Conservation (phyloP, 1,140 invertebrate species). For the Diprion similis region DNA sequence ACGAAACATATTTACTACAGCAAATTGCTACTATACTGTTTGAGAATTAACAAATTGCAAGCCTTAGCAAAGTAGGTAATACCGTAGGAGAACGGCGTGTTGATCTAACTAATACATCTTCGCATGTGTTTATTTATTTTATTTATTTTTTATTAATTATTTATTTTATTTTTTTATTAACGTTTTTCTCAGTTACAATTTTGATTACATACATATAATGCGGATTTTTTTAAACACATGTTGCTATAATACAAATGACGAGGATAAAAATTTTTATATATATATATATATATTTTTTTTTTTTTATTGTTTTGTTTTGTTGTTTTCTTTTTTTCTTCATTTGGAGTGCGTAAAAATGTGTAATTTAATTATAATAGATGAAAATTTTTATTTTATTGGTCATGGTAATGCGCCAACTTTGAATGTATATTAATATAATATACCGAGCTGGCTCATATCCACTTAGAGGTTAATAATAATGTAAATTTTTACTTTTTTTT, state of each 20-base stretch:
- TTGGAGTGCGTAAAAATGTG: constrained; percentile 58
- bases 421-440: constrained; percentile 63
- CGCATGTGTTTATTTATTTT: not conserved
- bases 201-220: constrained; percentile 64
- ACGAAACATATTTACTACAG: too few species aligned
- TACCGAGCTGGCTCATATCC: constrained; percentile 55
- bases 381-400: constrained; percentile 53
- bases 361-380: constrained; percentile 50
- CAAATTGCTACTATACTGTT: too few species aligned
- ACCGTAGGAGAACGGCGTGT: too few species aligned
- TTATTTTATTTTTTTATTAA: constrained; percentile 51
- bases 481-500: constrained; percentile 33
- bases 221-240: constrained; percentile 59
- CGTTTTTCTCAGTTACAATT: constrained; percentile 62
- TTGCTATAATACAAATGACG: constrained; percentile 61
- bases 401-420: constrained; percentile 54
- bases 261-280: constrained; percentile 57
- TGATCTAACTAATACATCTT: too few species aligned
- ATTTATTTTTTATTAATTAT: not conserved
- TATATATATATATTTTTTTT: too few species aligned
- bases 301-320: too few species aligned
- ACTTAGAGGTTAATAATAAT: constrained; percentile 43
- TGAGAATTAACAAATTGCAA: too few species aligned
- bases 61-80: too few species aligned
- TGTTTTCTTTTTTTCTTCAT: constrained; percentile 4